Evolutionary conservation across 2,888 invertebrate species (phyloP).

Genomic region (Scelioninae gen. 2): DNA sequence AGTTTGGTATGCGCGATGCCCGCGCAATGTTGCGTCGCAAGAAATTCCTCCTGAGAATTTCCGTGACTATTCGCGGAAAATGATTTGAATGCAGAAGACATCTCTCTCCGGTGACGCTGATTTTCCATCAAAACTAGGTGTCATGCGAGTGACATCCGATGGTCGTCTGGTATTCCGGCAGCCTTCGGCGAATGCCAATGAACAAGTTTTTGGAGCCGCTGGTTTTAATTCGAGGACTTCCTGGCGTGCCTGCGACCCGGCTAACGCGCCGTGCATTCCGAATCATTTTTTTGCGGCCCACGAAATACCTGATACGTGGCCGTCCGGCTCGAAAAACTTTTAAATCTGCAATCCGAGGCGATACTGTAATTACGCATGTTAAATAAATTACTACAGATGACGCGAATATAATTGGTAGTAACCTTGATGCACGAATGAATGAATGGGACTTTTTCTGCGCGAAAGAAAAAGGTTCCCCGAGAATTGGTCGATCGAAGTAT

Average conservation of each 20-base stretch:
- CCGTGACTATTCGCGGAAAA: slow-evolving; percentile 35
- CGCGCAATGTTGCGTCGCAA: slow-evolving; percentile 6
- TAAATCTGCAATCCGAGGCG: slow-evolving; percentile 9
- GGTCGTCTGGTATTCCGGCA: slow-evolving; percentile 40
- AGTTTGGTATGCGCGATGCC: slow-evolving; percentile 1
- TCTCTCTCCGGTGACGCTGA: slow-evolving; percentile 36
- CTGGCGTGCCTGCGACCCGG: slow-evolving; percentile 32
- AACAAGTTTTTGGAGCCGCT: slow-evolving; percentile 44
- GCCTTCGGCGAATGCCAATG: slow-evolving; percentile 43
- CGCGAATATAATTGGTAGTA: not conserved
- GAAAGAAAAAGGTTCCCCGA: too few species aligned
- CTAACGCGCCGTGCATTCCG: slow-evolving; percentile 38
- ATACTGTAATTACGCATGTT: slow-evolving; percentile 1
- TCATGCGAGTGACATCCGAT: slow-evolving; percentile 43
- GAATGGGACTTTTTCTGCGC: too few species aligned
- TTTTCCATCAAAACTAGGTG: slow-evolving; percentile 51
- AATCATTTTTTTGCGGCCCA: slow-evolving; percentile 39
- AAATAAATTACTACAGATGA: not conserved
- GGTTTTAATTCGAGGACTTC: slow-evolving; percentile 40
- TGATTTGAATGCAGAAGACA: slow-evolving; percentile 45
- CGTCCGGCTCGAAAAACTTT: slow-evolving; percentile 15
- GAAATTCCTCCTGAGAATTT: slow-evolving; percentile 37
- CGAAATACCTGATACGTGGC: slow-evolving; percentile 30
- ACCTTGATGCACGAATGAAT: not conserved
- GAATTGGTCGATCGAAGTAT: too few species aligned